Conservation (phyloP, 2,797 vertebrate genomes). For the Silurus lanzhouensis region DNA sequence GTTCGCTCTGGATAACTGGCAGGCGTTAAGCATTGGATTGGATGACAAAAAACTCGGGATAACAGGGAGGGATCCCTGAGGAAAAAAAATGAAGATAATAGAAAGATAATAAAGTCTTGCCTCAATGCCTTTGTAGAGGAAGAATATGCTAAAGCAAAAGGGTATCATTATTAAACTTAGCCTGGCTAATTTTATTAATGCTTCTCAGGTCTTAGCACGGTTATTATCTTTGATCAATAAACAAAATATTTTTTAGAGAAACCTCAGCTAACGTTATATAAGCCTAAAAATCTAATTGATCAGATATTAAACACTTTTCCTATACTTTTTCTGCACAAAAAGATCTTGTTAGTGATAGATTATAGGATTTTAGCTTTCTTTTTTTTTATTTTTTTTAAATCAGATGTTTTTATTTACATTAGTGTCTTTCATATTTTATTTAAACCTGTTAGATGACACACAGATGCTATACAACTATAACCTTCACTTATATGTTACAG, state of each 20-base stretch:
- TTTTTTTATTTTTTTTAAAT: not conserved
- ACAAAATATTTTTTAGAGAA: not conserved
- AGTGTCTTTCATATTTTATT: not conserved
- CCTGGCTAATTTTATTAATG: not conserved
- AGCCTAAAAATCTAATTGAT: not conserved
- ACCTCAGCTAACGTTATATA: not conserved
- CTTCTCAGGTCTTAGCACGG: not conserved
- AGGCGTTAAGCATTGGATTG: constrained; percentile 73
- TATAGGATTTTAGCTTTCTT: not conserved
- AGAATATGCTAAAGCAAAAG: not conserved
- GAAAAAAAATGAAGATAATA: constrained; percentile 64
- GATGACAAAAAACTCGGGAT: constrained; percentile 71
- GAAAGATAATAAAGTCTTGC: not conserved
- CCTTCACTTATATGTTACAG: not conserved
- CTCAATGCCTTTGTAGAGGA: not conserved
- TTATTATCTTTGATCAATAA: not conserved
- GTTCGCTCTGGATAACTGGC: constrained; percentile 82
- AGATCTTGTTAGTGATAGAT: not conserved
- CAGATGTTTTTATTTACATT: too few species aligned
- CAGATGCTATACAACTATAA: not conserved
- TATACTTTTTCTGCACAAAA: not conserved
- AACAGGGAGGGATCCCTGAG: constrained; percentile 65
- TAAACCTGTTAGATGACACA: not conserved
- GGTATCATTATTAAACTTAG: too few species aligned
- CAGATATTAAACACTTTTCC: not conserved